Evolutionary conservation across 2,888 invertebrate genomes (phyloP).

Genomic region (Blastobasis adustella): DNA sequence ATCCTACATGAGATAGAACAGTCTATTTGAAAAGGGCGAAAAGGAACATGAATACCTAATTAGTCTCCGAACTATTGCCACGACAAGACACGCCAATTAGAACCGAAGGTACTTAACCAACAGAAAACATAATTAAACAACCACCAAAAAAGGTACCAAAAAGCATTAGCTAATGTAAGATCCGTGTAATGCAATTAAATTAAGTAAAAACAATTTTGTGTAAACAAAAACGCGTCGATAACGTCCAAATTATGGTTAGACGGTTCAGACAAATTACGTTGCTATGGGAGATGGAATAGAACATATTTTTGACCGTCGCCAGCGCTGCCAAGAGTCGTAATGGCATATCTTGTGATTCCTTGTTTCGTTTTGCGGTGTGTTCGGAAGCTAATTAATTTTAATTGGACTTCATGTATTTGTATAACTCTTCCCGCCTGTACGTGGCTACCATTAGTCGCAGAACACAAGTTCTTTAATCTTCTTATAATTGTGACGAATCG

Average conservation of each 20-base stretch:
- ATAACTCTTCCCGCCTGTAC: conserved; percentile 8
- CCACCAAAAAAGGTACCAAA: too few species aligned
- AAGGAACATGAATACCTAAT: conserved; percentile 16
- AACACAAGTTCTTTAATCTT: too few species aligned
- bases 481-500: too few species aligned
- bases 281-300: neutral
- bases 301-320: neutral
- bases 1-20: neutral
- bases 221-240: neutral
- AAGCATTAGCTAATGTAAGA: neutral
- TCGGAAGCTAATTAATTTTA: conserved; percentile 70
- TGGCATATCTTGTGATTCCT: conserved; percentile 64
- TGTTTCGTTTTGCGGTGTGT: conserved; percentile 56
- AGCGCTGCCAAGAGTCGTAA: conserved; percentile 36
- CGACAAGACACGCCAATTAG: conserved; percentile 12
- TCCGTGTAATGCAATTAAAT: neutral
- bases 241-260: neutral
- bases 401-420: conserved; percentile 37
- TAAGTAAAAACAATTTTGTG: neutral
- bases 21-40: conserved; percentile 18
- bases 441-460: conserved; percentile 27
- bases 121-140: too few species aligned
- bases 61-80: conserved; percentile 10
- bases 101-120: neutral
- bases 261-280: neutral